Conservation (phyloP, 2,888 invertebrate species). For the Pollenia angustigena region DNA sequence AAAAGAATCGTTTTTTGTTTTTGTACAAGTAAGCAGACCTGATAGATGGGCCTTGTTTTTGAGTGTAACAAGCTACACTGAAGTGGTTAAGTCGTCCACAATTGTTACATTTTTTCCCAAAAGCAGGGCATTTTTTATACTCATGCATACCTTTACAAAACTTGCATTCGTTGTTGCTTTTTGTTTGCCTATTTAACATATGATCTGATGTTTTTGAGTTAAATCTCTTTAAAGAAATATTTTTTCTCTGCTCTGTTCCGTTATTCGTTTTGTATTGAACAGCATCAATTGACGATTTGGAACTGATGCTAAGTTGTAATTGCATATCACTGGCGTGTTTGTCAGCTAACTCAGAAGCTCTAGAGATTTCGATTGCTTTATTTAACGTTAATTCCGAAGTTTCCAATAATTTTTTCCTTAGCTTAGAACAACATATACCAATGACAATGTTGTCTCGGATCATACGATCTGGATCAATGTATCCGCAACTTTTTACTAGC, state of each 20-base stretch:
- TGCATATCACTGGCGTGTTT: constrained; percentile 68
- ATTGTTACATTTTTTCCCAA: constrained; percentile 57
- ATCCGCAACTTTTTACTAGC: constrained; percentile 43
- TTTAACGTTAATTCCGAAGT: constrained; percentile 39
- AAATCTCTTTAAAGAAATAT: constrained; percentile 8
- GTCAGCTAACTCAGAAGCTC: constrained; percentile 34
- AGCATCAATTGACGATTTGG: constrained; percentile 3
- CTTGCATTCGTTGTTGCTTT: constrained; percentile 32
- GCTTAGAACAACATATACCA: constrained; percentile 25
- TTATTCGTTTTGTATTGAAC: constrained; percentile 25
- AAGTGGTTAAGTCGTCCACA: constrained; percentile 56
- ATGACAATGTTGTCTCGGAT: constrained; percentile 38
- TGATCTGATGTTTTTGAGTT: constrained; percentile 14
- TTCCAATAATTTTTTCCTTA: constrained; percentile 49
- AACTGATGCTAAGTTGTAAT: constrained; percentile 32
- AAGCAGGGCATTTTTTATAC: constrained; percentile 64
- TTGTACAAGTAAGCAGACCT: too few relatives aligned
- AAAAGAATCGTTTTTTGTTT: too few relatives aligned
- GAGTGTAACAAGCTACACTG: constrained; percentile 53
- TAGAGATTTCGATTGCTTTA: constrained; percentile 51
- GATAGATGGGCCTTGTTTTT: too few relatives aligned
- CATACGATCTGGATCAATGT: constrained; percentile 39
- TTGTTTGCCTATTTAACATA: constrained; percentile 5
- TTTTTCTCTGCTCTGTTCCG: constrained; percentile 15
- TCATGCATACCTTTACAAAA: constrained; percentile 66